Evolutionary conservation across 1,140 invertebrate genomes (phyloP).

Genomic region (Ceratina calcarata): DNA sequence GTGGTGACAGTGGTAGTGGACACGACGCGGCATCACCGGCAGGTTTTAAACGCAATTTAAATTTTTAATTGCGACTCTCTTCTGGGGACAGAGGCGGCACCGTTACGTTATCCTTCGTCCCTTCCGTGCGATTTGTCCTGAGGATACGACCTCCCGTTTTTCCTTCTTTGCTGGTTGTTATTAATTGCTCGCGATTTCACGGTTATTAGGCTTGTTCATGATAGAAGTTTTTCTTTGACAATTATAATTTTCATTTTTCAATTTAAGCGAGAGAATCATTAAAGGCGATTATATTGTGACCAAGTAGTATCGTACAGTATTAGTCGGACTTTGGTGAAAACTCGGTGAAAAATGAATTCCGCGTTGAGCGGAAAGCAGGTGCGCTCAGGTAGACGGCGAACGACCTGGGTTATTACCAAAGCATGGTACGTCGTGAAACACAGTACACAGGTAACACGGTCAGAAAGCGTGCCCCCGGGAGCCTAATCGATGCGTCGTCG

Average conservation of each 20-base stretch:
- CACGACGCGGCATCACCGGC: constrained; percentile 47
- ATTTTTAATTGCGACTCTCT: constrained; percentile 75
- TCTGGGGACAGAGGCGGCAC: constrained; percentile 51
- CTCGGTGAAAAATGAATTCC: constrained; percentile 52
- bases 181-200: neutral
- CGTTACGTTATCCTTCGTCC: neutral
- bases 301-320: neutral
- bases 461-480: constrained; percentile 67
- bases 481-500: constrained; percentile 78
- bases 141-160: neutral
- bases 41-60: constrained; percentile 74
- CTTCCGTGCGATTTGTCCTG: neutral
- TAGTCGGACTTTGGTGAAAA: neutral
- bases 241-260: neutral
- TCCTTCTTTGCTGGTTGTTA: neutral
- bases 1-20: constrained; percentile 3
- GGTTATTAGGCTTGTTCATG: neutral
- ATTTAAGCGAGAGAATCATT: too few relatives aligned
- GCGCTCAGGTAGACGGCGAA: constrained; percentile 18
- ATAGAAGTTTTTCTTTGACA: neutral
- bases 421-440: constrained; percentile 25
- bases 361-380: constrained; percentile 53
- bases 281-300: too few relatives aligned
- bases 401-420: constrained; percentile 45
- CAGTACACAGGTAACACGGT: constrained; percentile 32